These are phyloP conservation scores for Cryptus armator DNA, from an alignment of 2,888 invertebrate genomes.

Conservation along the genomic window DNA sequence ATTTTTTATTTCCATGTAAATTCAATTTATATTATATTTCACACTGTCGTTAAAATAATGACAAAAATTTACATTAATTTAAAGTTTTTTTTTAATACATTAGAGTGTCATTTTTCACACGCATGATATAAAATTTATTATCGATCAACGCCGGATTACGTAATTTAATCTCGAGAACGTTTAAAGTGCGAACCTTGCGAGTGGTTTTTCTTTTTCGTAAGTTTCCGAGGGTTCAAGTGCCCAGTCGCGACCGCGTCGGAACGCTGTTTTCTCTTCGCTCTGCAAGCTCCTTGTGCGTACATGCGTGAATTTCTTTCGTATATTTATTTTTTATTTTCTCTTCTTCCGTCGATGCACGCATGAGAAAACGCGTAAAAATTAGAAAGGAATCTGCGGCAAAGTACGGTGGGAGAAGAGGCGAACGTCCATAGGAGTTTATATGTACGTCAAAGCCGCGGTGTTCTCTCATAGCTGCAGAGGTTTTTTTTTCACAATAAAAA, in stretches of 20 bases:
- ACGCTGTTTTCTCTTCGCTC: conserved; percentile 53
- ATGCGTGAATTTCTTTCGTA: conserved; percentile 57
- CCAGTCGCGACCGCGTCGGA: conserved; percentile 54
- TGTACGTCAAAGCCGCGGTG: conserved; percentile 49
- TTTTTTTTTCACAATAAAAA: conserved; percentile 58
- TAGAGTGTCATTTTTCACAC: neutral
- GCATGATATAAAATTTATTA: neutral
- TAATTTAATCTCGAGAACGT: too few species aligned
- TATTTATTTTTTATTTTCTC: conserved; percentile 67
- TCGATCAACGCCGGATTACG: too few species aligned
- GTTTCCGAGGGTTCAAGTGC: conserved; percentile 55
- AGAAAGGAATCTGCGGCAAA: conserved; percentile 78
- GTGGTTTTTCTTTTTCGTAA: conserved; percentile 13
- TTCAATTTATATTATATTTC: too few species aligned
- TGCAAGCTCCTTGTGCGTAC: conserved; percentile 54
- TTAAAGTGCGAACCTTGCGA: neutral
- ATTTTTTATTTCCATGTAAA: too few species aligned
- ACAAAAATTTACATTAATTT: neutral
- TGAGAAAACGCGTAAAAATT: conserved; percentile 81
- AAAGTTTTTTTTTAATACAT: neutral
- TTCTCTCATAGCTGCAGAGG: conserved; percentile 52
- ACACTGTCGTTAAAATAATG: too few species aligned
- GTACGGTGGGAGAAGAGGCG: conserved; percentile 71
- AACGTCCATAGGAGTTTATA: conserved; percentile 44
- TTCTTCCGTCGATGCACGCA: conserved; percentile 77